phyloP scores from a whole-genome alignment of 2,113 vertebrate species.

The Amia ocellicauda region DNA sequence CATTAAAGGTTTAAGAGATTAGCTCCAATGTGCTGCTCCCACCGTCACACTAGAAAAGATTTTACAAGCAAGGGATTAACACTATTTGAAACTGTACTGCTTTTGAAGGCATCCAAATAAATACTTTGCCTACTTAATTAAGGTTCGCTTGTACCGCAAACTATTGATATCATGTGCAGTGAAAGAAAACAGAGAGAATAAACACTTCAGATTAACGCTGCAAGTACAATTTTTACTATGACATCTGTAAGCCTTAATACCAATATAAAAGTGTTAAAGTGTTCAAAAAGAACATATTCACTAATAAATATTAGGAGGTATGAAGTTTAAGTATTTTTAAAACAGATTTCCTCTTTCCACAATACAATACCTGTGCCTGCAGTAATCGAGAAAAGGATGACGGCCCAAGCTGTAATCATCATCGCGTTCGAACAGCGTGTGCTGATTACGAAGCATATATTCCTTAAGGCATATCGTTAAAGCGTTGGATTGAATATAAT shows the following conservation, averaged over 20 bases:
- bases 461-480: constrained; percentile 37
- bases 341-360: no score
- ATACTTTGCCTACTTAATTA: not conserved
- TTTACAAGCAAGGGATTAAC: not conserved
- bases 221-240: no score
- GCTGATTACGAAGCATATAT: constrained; percentile 27
- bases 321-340: no score
- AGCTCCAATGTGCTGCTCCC: not conserved
- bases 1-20: not conserved
- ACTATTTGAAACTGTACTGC: not conserved
- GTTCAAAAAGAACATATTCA: no score
- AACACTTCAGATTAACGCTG: no score
- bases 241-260: no score
- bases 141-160: no score
- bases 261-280: no score
- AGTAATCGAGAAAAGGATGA: constrained; percentile 52
- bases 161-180: no score
- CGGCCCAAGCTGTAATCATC: constrained; percentile 50
- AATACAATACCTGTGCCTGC: constrained; percentile 50
- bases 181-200: no score
- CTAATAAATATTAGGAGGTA: no score
- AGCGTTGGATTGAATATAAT: constrained; percentile 17
- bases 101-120: not conserved
- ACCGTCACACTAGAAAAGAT: not conserved
- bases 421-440: constrained; percentile 42